A percentile compares a stretch with the other conserved stretches of the same genome.
phyloP scores from a whole-genome alignment of 2,888 invertebrate genomes.

The Carpatolechia fugitivella region DNA sequence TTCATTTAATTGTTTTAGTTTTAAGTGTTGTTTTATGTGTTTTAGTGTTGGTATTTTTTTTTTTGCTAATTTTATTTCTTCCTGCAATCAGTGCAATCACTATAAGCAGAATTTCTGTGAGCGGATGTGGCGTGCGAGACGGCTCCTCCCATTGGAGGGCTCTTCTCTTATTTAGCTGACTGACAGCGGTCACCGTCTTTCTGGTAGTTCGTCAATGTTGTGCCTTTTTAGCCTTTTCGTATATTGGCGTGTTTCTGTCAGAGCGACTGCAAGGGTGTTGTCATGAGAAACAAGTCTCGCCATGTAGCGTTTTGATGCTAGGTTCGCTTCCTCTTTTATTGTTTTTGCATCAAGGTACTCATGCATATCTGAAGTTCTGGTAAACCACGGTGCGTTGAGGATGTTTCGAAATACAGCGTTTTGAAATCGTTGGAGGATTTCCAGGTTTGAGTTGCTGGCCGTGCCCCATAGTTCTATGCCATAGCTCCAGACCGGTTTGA shows the following conservation, averaged over 20 bases:
- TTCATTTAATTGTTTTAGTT: too few relatives aligned
- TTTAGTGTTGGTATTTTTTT: background rate
- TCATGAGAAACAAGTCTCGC: background rate
- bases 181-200: background rate
- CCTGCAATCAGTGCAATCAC: background rate
- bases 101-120: background rate
- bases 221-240: background rate
- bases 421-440: slow-evolving; percentile 3
- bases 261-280: background rate
- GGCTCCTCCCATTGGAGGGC: background rate
- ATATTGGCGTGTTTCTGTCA: background rate
- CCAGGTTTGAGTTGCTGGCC: background rate
- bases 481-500: background rate
- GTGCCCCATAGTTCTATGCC: background rate
- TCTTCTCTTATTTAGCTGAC: background rate
- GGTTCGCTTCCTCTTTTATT: background rate
- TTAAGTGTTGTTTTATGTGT: too few relatives aligned
- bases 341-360: background rate
- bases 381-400: background rate
- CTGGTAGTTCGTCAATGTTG: background rate
- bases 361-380: background rate
- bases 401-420: background rate
- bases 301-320: background rate
- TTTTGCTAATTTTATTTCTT: background rate
- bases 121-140: background rate